phyloP scores from a whole-genome alignment of 2,888 invertebrate species.

The Ferdinandea cuprea region DNA sequence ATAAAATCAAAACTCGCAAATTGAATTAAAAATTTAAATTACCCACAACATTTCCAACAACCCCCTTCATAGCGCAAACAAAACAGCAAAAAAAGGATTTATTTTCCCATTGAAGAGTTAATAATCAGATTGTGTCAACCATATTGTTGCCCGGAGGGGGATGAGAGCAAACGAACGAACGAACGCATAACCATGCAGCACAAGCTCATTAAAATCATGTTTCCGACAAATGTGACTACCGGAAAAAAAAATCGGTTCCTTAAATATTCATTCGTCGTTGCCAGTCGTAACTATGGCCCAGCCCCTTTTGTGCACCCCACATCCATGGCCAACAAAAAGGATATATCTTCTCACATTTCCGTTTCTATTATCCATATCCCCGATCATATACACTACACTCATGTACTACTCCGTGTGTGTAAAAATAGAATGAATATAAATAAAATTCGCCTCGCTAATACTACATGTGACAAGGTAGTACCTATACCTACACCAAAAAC shows the following conservation, averaged over 20 bases:
- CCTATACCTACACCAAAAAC: background rate
- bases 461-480: conserved; percentile 48
- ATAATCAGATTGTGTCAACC: conserved; percentile 70
- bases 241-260: conserved; percentile 6
- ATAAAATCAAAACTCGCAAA: too few species aligned
- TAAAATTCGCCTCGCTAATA: conserved; percentile 62
- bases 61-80: background rate
- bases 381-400: background rate
- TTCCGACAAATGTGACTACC: conserved; percentile 26
- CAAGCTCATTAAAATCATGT: conserved; percentile 68
- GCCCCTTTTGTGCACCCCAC: conserved; percentile 48
- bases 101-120: conserved; percentile 52
- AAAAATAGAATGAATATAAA: conserved; percentile 65
- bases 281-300: conserved; percentile 41
- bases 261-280: conserved; percentile 24
- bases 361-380: background rate
- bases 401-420: too few species aligned
- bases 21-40: background rate
- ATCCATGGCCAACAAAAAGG: background rate
- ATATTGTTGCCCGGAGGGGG: conserved; percentile 43
- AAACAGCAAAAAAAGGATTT: conserved; percentile 17
- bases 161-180: background rate
- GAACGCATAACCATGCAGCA: too few species aligned
- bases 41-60: background rate
- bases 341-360: background rate